phyloP scores from a whole-genome alignment of 2,113 vertebrate genomes.

The Pithys albifrons region DNA sequence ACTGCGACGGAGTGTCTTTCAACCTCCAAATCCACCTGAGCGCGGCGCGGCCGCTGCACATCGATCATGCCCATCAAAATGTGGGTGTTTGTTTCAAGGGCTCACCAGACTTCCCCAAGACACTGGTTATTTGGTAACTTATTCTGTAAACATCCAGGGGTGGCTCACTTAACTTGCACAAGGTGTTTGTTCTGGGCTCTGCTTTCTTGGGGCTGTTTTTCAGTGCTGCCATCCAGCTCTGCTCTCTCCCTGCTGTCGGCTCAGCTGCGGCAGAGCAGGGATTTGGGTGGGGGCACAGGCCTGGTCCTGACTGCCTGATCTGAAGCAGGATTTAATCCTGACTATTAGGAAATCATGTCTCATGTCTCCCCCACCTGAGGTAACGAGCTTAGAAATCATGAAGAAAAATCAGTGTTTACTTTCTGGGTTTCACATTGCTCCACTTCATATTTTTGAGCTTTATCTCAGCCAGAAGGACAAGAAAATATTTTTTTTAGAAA shows the following conservation, averaged over 20 bases:
- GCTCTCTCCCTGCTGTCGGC: background rate
- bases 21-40: constrained; percentile 62
- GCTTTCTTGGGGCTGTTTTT: background rate
- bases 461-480: constrained; percentile 28
- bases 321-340: background rate
- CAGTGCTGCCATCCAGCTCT: background rate
- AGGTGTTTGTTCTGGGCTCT: constrained; percentile 37
- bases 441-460: constrained; percentile 10
- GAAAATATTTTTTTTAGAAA: constrained; percentile 11
- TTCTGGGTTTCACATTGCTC: constrained; percentile 9
- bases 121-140: constrained; percentile 64
- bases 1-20: constrained; percentile 46
- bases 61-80: constrained; percentile 27
- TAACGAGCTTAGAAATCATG: background rate
- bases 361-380: background rate
- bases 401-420: background rate
- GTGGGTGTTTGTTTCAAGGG: constrained; percentile 36
- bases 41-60: background rate
- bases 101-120: constrained; percentile 52
- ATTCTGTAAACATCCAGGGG: constrained; percentile 54
- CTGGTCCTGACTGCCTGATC: background rate
- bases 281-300: background rate
- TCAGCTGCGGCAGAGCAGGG: background rate
- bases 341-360: background rate
- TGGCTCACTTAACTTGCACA: constrained; percentile 35